Evolutionary conservation across 1,140 invertebrate species (phyloP).

Genomic region (Drosophila rufa): DNA sequence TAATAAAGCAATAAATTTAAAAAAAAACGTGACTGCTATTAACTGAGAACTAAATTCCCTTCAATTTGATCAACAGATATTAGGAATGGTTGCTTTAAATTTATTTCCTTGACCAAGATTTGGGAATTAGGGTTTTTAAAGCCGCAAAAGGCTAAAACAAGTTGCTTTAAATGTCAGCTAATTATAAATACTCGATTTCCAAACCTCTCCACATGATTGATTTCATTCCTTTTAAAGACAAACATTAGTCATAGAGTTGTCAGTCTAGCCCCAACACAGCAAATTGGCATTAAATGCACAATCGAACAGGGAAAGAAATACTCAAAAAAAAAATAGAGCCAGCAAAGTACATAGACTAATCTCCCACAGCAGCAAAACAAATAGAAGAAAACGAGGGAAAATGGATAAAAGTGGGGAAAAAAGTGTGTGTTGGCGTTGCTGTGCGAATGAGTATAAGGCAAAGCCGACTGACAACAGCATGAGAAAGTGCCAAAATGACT

Average conservation of each 20-base stretch:
- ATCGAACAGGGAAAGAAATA: constrained; percentile 52
- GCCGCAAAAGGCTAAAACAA: not conserved
- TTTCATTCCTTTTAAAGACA: constrained; percentile 44
- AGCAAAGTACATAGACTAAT: constrained; percentile 57
- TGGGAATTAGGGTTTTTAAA: not conserved
- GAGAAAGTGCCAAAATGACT: constrained; percentile 82
- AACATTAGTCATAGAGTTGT: constrained; percentile 59
- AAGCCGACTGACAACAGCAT: constrained; percentile 68
- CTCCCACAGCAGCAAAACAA: constrained; percentile 42
- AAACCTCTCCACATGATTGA: constrained; percentile 53
- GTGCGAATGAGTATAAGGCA: constrained; percentile 50
- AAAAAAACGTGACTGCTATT: no score
- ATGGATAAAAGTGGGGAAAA: constrained; percentile 19
- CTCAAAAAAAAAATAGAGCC: constrained; percentile 15
- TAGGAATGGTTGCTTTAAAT: no score
- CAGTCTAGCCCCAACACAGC: constrained; percentile 27
- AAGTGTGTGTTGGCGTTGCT: constrained; percentile 58
- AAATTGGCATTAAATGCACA: constrained; percentile 78
- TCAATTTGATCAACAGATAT: no score
- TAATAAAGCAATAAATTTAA: no score
- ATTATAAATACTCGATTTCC: not conserved
- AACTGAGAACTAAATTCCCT: no score
- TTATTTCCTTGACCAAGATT: no score
- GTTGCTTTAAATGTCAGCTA: not conserved
- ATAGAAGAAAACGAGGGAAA: not conserved